Base-by-base conservation (phyloP, 2,888 invertebrate species). In the Atrina japonica region DNA sequence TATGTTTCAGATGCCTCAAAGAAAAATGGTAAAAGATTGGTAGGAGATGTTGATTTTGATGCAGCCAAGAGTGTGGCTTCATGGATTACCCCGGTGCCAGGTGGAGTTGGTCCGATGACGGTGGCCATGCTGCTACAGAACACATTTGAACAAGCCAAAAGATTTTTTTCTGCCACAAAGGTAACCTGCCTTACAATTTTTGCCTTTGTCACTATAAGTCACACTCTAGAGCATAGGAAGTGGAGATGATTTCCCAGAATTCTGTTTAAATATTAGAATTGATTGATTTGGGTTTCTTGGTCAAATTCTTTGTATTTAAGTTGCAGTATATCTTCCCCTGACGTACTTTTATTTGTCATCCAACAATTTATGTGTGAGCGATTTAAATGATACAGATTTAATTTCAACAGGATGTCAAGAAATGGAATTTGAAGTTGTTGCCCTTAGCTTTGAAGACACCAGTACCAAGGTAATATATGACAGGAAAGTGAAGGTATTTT, bases 91-190 rank as follows among this genome's bases (percentile, higher is more conserved):
- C 98, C 98, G 3, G 98, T 98, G 59, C 92, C 92, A n/a, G 92
- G 92, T 11, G 99, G 99, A 75, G 99, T 99, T 72, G 99, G 99
- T 0, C 99, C 99, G 18, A 98, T 99, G 98, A 99, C 99, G 0
- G 99, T 93, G 0, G 97, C 98, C 23, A 98, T 98, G 97, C 83
- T 93, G 67, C 86, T 92, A 49, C 94, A 94, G 83, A 99, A 99
- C 92, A 98, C 98, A 0, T 95, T 97, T 41, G 93, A 94, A 77
- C 95, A 97, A 60, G 97, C 97, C 5, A 82, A 76, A 45, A 73
- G 71, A 43, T 68, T 68, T 9, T 63, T 77, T 25, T 21, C 5
- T 16, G 16, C 7, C 5, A 47, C 47, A 9, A 47, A 18, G n/a
- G 47, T 21, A 47, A n/a, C 16, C 5, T 6, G 35, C 35, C 11